These are phyloP conservation scores for Nothocercus julius DNA, from an alignment of 2,113 vertebrate species.

Conservation along the genomic window DNA sequence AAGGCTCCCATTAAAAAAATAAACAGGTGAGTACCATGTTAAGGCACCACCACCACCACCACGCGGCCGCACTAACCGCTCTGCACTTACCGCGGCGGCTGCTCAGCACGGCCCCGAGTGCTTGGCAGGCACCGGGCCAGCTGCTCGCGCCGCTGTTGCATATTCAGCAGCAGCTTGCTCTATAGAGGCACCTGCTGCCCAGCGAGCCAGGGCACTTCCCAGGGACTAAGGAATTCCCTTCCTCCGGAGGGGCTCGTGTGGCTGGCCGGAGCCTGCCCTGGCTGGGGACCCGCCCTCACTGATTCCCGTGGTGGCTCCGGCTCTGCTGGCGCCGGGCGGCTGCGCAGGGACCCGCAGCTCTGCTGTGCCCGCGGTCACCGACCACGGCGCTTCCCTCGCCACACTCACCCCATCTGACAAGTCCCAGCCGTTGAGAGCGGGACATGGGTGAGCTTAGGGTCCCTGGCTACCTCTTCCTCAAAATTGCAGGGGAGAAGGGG, in stretches of 20 bases:
- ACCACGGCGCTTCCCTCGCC: neutral
- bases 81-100: conserved; percentile 32
- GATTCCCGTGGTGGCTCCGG: conserved; percentile 31
- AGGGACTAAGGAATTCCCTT: conserved; percentile 45
- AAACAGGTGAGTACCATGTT: neutral
- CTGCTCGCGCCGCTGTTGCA: conserved; percentile 16
- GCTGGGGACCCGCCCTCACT: conserved; percentile 24
- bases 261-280: neutral
- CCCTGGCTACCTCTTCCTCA: neutral
- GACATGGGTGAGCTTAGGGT: neutral
- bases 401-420: neutral
- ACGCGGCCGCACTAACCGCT: neutral
- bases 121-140: conserved; percentile 35
- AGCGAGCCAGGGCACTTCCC: conserved; percentile 41
- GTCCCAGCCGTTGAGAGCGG: neutral
- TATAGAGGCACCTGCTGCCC: conserved; percentile 66
- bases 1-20: neutral
- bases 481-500: neutral
- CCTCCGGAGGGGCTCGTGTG: conserved; percentile 25
- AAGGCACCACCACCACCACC: neutral
- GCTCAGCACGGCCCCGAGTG: conserved; percentile 43
- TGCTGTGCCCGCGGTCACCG: conserved; percentile 15
- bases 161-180: conserved; percentile 65
- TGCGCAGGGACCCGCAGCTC: neutral
- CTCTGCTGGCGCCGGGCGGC: neutral